These are phyloP conservation scores for Petromus typicus DNA, from an alignment of 2,113 vertebrate genomes.

Conservation along the genomic window DNA sequence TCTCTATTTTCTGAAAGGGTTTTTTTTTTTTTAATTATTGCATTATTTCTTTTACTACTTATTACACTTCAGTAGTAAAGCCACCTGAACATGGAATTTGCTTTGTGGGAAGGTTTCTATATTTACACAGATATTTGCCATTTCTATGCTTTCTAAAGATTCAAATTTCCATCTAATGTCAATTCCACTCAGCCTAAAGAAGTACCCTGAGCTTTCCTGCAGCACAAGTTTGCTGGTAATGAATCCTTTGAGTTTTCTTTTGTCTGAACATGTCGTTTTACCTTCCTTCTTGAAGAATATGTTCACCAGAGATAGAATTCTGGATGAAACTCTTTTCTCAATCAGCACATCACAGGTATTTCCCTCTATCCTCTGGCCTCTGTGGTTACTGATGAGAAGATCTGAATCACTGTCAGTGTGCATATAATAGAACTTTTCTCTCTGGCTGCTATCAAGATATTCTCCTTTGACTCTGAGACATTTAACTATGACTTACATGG, in stretches of 20 bases:
- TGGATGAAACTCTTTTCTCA: neutral
- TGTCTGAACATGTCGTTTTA: neutral
- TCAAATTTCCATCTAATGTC: neutral
- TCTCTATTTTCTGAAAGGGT: neutral
- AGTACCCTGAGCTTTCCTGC: neutral
- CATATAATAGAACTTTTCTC: neutral
- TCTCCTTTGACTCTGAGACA: constrained; percentile 6
- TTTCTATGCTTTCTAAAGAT: neutral
- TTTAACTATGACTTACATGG: neutral
- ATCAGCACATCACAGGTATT: neutral
- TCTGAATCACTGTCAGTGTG: neutral
- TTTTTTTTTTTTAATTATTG: neutral
- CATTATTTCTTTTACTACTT: constrained; percentile 24
- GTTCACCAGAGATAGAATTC: neutral
- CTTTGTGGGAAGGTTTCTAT: neutral
- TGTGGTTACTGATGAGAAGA: neutral
- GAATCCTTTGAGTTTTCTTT: neutral
- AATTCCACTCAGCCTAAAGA: neutral
- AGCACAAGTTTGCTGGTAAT: neutral
- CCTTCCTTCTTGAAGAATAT: constrained; percentile 15
- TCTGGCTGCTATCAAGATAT: neutral
- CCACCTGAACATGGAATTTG: neutral
- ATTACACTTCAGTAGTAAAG: neutral
- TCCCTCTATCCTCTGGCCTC: neutral
- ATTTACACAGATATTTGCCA: neutral